A percentile compares a stretch with the other conserved stretches of the same genome.
Conservation (phyloP, 2,113 vertebrate species). For the Ptychochromis oligacanthus region DNA sequence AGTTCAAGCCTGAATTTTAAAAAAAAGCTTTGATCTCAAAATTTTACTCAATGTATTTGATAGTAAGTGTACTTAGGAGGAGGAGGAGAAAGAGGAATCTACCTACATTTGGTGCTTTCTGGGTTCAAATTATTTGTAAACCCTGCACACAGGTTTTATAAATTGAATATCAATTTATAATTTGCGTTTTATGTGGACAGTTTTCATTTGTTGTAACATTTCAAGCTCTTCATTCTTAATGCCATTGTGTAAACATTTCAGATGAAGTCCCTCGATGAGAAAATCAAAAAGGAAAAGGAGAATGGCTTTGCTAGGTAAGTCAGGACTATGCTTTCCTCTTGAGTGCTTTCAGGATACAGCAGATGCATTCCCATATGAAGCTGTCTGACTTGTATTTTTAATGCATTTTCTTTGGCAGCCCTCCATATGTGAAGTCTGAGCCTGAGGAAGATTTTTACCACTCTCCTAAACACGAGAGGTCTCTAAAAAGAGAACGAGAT, state of each 20-base stretch:
- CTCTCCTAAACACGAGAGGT: constrained; percentile 87
- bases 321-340: not conserved
- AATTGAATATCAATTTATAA: not conserved
- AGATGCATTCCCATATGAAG: not conserved
- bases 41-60: not conserved
- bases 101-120: not conserved
- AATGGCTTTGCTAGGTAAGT: constrained; percentile 96
- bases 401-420: constrained; percentile 73
- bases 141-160: not conserved
- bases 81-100: no score
- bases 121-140: not conserved
- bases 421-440: constrained; percentile 90
- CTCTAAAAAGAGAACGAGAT: constrained; percentile 89
- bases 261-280: constrained; percentile 80
- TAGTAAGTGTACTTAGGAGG: not conserved
- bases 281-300: constrained; percentile 94
- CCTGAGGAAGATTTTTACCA: constrained; percentile 86
- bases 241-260: constrained; percentile 25
- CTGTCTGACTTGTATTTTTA: not conserved
- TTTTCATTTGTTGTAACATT: not conserved
- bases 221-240: not conserved
- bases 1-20: no score
- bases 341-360: not conserved
- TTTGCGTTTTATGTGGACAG: not conserved
- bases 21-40: no score